A percentile compares a stretch with the other conserved stretches of the same genome.
phyloP scores from a whole-genome alignment of 2,113 vertebrate genomes.

The Odocoileus hemionus region DNA sequence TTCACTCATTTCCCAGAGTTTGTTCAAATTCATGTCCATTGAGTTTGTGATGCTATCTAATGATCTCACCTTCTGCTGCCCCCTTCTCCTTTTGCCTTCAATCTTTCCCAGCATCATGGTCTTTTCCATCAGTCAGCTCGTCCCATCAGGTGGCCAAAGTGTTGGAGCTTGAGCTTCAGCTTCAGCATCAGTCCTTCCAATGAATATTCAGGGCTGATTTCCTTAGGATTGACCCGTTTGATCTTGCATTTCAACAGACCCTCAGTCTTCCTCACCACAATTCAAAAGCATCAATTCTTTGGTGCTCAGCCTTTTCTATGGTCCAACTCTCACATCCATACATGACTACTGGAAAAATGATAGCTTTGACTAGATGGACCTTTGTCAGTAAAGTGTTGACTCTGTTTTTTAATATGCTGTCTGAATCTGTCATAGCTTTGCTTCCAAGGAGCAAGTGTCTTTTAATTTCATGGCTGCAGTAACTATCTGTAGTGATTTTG shows the following conservation, averaged over 20 bases:
- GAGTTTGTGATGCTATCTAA: neutral
- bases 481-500: neutral
- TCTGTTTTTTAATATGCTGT: neutral
- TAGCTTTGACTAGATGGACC: neutral
- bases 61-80: neutral
- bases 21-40: neutral
- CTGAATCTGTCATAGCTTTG: neutral
- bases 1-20: neutral
- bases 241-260: neutral
- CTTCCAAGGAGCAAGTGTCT: neutral
- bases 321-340: neutral
- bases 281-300: neutral
- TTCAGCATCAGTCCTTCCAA: neutral
- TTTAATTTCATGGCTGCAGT: neutral
- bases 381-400: neutral
- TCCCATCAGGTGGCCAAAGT: neutral
- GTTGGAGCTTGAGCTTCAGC: neutral
- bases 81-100: neutral
- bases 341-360: neutral
- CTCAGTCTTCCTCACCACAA: neutral
- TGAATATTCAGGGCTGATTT: neutral
- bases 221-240: neutral
- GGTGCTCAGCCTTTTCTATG: neutral
- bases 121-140: neutral
- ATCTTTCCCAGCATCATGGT: neutral